Base-by-base conservation (phyloP, 2,797 vertebrate species). In the Neosilurus hyrtlii region DNA sequence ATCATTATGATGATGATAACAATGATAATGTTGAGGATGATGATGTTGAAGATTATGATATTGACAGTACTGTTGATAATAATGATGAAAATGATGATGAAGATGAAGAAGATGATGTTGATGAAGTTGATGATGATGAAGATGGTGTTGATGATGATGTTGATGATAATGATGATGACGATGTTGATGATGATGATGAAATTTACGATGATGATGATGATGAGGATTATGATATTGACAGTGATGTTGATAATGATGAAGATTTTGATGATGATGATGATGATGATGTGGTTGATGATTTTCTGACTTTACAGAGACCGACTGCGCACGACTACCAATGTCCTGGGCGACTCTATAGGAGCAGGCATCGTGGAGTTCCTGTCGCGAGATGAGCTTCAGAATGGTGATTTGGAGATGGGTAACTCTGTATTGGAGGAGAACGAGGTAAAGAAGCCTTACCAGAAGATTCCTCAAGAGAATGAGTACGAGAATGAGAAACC, bases 321-420 rank as follows among this genome's bases (percentile, higher is more conserved):
- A 43, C 95, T 99, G 18, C 96, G 98, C 20, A 99, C 98, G 79
- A 99, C 97, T 18, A 99, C 97, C 84, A 99, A 99, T 0, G 98
- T 99, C 37, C 77, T 99, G 90, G 98, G 98, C 56, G 98, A 99
- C 75, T 99, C 98, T 0, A 96, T 99, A 0, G 97, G 98, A 56
- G 98, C 98, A 0, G 98, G 97, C 51, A 99, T 99, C 5, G 94
- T 99, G n/a, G 97, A 99, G 91, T 96, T 99, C 82, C 92, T 99
- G 86, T 99, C 98, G 35, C 92, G 95, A 54, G 95, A 98, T 0
- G 98, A 99, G 91, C 95, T 99, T 52, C 95, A 96, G 92, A 94
- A 89, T 88, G 92, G 79, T 68, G 98, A 99, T 72, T 93, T 94
- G 18, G 97, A 98, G 89, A 96, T 97, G 96, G 97, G 97, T 1